Percentiles rank a stretch among this genome's conserved stretches.
Conservation (phyloP, 1,140 invertebrate species). For the Diorhabda elongata region DNA sequence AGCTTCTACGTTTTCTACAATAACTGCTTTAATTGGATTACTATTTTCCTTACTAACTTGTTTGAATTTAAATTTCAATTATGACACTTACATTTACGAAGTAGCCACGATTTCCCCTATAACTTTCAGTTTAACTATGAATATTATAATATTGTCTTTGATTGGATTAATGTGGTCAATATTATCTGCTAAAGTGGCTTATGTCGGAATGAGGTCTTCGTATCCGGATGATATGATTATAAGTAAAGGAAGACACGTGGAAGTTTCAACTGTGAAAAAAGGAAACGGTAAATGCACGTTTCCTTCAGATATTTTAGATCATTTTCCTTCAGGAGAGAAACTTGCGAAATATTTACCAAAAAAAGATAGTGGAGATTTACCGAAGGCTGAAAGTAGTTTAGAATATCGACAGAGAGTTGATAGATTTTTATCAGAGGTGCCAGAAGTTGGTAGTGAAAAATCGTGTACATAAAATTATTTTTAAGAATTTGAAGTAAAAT, state of each 20-base stretch:
- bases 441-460: not conserved
- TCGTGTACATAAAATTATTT: not conserved
- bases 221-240: slow-evolving; percentile 53
- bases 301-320: slow-evolving; percentile 52
- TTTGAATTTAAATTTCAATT: slow-evolving; percentile 22
- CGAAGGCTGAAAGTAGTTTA: slow-evolving; percentile 47
- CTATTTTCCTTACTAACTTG: slow-evolving; percentile 21
- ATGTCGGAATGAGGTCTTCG: slow-evolving; percentile 57
- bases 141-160: slow-evolving; percentile 58
- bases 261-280: slow-evolving; percentile 51
- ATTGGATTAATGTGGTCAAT: slow-evolving; percentile 58
- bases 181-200: slow-evolving; percentile 55
- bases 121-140: slow-evolving; percentile 50
- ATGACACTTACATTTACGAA: slow-evolving; percentile 12
- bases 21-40: slow-evolving; percentile 45
- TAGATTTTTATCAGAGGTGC: slow-evolving; percentile 34
- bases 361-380: slow-evolving; percentile 51
- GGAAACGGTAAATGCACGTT: slow-evolving; percentile 43
- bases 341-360: slow-evolving; percentile 52
- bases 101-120: slow-evolving; percentile 10
- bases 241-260: slow-evolving; percentile 47
- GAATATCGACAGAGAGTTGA: slow-evolving; percentile 42
- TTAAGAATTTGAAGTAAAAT: not conserved
- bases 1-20: slow-evolving; percentile 49
- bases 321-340: slow-evolving; percentile 47